Percentiles rank a stretch among this genome's conserved stretches.
phyloP scores from a whole-genome alignment of 1,140 invertebrate species.

The Lepidotrigona ventralis region DNA sequence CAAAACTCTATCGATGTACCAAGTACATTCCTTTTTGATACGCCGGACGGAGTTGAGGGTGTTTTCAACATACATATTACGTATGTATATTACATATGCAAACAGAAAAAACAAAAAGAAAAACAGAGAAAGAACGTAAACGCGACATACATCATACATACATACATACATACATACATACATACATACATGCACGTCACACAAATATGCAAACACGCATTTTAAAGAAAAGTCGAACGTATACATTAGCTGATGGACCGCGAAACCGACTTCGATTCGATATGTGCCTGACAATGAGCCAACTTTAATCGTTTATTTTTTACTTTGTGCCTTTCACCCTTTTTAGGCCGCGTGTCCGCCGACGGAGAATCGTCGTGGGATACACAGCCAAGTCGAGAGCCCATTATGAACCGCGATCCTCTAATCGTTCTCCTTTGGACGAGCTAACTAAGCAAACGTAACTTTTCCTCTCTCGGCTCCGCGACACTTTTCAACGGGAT shows the following conservation, averaged over 20 bases:
- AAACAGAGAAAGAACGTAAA: not conserved
- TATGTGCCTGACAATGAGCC: conserved; percentile 64
- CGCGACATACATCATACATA: not conserved
- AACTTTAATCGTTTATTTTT: conserved; percentile 66
- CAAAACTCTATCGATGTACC: conserved; percentile 63
- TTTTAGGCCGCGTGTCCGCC: conserved; percentile 56
- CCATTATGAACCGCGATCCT: conserved; percentile 30
- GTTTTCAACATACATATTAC: conserved; percentile 54
- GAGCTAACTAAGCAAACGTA: conserved; percentile 1
- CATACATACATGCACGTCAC: conserved; percentile 1
- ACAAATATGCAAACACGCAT: conserved; percentile 16
- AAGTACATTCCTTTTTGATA: conserved; percentile 68
- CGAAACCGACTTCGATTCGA: conserved; percentile 62
- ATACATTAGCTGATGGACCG: conserved; percentile 14
- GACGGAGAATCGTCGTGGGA: conserved; percentile 52
- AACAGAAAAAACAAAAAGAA: no score
- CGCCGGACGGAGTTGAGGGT: conserved; percentile 56
- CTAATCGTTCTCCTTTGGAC: conserved; percentile 27
- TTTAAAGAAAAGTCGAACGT: conserved; percentile 23
- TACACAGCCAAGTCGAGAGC: conserved; percentile 37
- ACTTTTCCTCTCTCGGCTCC: conserved; percentile 22
- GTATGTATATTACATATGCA: conserved; percentile 47
- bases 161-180: not conserved
- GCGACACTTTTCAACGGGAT: conserved; percentile 30
- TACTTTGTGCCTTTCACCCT: conserved; percentile 77